Evolutionary conservation across 64 coral and sea anemone species (phyloP), one percentile per base, ranked within the genome.

Genomic region (Pocillopora verrucosa): DNA sequence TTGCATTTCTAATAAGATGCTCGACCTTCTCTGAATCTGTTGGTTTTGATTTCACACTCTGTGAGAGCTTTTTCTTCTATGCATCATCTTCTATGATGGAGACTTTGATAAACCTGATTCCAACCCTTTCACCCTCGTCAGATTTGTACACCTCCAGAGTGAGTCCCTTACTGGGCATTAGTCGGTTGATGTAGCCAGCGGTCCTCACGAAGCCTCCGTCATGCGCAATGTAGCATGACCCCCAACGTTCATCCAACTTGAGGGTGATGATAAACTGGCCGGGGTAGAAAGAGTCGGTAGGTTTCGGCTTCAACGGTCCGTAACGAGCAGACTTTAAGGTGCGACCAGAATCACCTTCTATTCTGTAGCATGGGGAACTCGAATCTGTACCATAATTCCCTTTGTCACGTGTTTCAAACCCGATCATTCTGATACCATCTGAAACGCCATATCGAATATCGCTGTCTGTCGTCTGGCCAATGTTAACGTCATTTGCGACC

Each of bases 241-340:
- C 87, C 74, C 74, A 88, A 26, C 76, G 59, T 34, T 88, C 72
- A 64, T 78, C 76, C 59, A 77, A 25, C 38, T 78, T 88, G 17
- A 88, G 16, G 13, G 87, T 88, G 14, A 76, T 72, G 25, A 64
- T 58, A 88, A 88, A 78, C 26, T 88, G 74, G 26, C 74, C 87
- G 2, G 87, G 87, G 58, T 88, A 88, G 15, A 63, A 61, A 14
- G 74, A 75, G 60, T 77, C 59, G 16, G 0, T 30, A 1, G 74
- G 34, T 63, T 75, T 88, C 16, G 87, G 87, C 10, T 2, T 64
- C 0, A 36, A 1, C 11, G 74, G 61, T 15, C 45, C 58, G 30
- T 0, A 35, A 19, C 75, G 41, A 7, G 16, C 17, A 16, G 72
- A 76, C 5, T 12, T 25, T n/a, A 88, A 24, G 13, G 72, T 26